Base-by-base conservation (phyloP, 2,888 invertebrate genomes). In the Spodoptera picta region DNA sequence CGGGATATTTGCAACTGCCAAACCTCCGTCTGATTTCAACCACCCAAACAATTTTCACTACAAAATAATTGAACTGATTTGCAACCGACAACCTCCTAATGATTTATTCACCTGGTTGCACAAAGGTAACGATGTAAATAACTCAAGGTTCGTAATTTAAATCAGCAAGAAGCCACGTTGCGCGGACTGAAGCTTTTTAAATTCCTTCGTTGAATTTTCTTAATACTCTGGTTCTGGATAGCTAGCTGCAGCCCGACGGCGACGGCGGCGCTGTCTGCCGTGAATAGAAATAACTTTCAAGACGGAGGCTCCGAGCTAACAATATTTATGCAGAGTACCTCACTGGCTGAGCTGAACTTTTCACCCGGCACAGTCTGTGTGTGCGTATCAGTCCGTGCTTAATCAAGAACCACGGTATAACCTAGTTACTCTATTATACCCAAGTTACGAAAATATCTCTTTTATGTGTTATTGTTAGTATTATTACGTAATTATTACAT, bases 401-500 rank as follows among this genome's bases (percentile, higher is more conserved):
- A 67, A 74, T 75, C 67, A 61, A 45, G 24, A 51, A 48, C n/a
- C 73, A 70, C 65, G 61, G 60, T 60, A 23, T n/a, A 24, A 11
- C n/a, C 43, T 56, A 41, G 55, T 24, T 54, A 66, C 52, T 59
- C 62, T 45, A 57, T 69, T 70, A 72, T 72, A 50, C 54, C 64
- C 62, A 69, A 74, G 59, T 77, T 80, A 77, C 83, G 77, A 81
- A 78, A 84, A 79, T 66, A 69, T 69, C 55, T 71, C 73, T 75
- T 76, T 69, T 66, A 51, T 51, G 31, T 78, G 76, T 81, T 78
- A 74, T 78, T 77, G 60, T 65, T 61, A 47, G 31, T 71, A 60
- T 63, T 75, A 79, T 87, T 87, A 84, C 84, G 79, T 86, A 87
- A 88, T 77, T 69, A 79, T 88, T 86, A 82, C 84, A 84, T 82